These are phyloP conservation scores for Pollenia griseotomentosa DNA, from an alignment of 2,888 invertebrate genomes.

Conservation along the genomic window DNA sequence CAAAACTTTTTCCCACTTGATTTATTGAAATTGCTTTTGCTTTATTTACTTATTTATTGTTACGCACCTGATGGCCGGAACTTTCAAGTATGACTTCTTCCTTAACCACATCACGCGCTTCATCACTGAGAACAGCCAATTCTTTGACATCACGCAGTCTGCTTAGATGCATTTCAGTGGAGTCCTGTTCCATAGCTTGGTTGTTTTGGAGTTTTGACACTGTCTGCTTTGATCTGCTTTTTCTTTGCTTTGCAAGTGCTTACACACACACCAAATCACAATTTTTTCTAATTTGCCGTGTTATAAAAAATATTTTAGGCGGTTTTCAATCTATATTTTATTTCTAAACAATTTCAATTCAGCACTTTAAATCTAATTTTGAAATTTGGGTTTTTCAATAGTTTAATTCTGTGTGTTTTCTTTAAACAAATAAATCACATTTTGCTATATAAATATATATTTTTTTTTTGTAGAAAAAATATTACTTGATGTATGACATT, in stretches of 20 bases:
- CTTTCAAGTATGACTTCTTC: constrained; percentile 82
- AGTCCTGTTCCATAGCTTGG: constrained; percentile 82
- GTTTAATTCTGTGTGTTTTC: constrained; percentile 68
- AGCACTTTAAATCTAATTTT: constrained; percentile 63
- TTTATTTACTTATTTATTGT: constrained; percentile 56
- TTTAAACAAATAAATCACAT: constrained; percentile 77
- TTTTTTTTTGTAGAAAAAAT: constrained; percentile 74
- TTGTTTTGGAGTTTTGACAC: constrained; percentile 71
- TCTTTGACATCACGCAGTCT: constrained; percentile 82
- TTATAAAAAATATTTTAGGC: constrained; percentile 71
- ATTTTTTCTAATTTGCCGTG: constrained; percentile 69
- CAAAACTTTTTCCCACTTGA: constrained; percentile 38
- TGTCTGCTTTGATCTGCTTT: constrained; percentile 71
- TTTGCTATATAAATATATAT: constrained; percentile 76
- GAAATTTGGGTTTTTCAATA: constrained; percentile 66
- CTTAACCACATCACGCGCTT: constrained; percentile 81
- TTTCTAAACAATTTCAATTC: constrained; percentile 51
- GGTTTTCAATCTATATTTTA: constrained; percentile 57
- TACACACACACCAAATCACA: constrained; percentile 72
- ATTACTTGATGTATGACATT: constrained; percentile 77
- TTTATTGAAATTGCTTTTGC: constrained; percentile 27
- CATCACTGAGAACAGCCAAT: constrained; percentile 79
- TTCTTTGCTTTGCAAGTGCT: constrained; percentile 65
- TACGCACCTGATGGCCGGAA: constrained; percentile 77
- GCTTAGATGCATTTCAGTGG: constrained; percentile 81